Conservation (phyloP, 2,113 vertebrate species). For the Fregetta grallaria region DNA sequence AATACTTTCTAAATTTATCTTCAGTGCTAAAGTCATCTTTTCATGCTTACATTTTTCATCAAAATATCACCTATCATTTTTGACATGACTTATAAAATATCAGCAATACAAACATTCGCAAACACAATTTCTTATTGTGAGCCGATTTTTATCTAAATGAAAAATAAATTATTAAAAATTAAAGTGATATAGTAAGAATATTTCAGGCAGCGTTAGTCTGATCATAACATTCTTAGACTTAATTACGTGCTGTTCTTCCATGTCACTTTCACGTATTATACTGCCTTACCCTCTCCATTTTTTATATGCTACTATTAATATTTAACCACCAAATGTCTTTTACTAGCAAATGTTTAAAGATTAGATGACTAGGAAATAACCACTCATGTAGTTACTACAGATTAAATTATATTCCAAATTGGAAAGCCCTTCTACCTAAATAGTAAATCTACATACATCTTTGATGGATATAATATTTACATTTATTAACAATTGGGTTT, state of each 20-base stretch:
- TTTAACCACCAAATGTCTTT: slow-evolving; percentile 46
- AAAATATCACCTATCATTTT: slow-evolving; percentile 23
- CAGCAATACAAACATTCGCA: neutral
- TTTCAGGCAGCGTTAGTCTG: slow-evolving; percentile 1
- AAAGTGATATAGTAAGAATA: neutral
- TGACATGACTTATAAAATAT: neutral
- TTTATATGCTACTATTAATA: slow-evolving; percentile 39
- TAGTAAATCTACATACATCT: neutral
- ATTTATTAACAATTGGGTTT: neutral
- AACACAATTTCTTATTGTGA: neutral
- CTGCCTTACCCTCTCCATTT: neutral
- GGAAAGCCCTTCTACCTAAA: neutral
- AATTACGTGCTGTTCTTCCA: slow-evolving; percentile 24
- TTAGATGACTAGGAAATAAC: neutral
- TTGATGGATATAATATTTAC: neutral
- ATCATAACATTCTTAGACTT: slow-evolving; percentile 23
- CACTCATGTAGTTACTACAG: neutral
- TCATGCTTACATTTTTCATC: slow-evolving; percentile 25
- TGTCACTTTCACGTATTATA: slow-evolving; percentile 16
- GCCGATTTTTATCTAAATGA: neutral
- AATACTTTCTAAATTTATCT: neutral
- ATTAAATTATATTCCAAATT: neutral
- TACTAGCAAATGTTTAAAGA: slow-evolving; percentile 45
- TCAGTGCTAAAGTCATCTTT: neutral
- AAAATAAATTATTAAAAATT: slow-evolving; percentile 56